Percentiles rank a stretch among this genome's conserved stretches.
Conservation (phyloP, 1,140 invertebrate genomes). For the Brachionus angularis region DNA sequence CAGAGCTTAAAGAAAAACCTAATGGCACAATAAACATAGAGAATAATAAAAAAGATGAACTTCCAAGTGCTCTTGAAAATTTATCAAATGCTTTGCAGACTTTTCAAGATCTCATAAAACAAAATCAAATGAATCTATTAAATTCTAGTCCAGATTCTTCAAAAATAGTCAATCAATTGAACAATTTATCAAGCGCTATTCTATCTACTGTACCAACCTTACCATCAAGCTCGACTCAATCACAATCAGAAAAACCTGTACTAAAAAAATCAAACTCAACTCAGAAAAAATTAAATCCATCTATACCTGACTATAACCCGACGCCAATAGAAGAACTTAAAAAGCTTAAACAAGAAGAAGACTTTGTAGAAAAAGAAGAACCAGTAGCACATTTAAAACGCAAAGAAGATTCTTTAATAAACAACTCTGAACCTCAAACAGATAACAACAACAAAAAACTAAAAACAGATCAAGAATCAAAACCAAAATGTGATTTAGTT, state of each 20-base stretch:
- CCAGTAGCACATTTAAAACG: too few relatives aligned
- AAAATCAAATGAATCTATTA: not conserved
- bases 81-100: conserved; percentile 23
- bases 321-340: conserved; percentile 3
- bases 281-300: conserved; percentile 16
- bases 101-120: not conserved
- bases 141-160: too few relatives aligned
- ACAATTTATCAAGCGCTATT: conserved; percentile 16
- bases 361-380: not conserved
- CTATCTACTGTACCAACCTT: not conserved
- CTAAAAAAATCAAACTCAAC: not conserved
- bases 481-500: conserved; percentile 6
- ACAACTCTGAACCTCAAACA: too few relatives aligned
- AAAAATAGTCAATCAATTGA: conserved; percentile 7
- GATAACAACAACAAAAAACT: too few relatives aligned
- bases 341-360: conserved; percentile 2
- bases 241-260: not conserved
- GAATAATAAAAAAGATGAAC: not conserved
- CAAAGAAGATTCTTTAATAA: too few relatives aligned
- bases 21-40: too few relatives aligned
- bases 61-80: conserved; percentile 10
- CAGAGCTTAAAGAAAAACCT: too few relatives aligned
- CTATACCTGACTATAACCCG: not conserved
- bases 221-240: too few relatives aligned
- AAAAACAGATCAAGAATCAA: too few relatives aligned